Base-by-base conservation (phyloP, 2,797 vertebrate genomes). In the Leuciscus waleckii region DNA sequence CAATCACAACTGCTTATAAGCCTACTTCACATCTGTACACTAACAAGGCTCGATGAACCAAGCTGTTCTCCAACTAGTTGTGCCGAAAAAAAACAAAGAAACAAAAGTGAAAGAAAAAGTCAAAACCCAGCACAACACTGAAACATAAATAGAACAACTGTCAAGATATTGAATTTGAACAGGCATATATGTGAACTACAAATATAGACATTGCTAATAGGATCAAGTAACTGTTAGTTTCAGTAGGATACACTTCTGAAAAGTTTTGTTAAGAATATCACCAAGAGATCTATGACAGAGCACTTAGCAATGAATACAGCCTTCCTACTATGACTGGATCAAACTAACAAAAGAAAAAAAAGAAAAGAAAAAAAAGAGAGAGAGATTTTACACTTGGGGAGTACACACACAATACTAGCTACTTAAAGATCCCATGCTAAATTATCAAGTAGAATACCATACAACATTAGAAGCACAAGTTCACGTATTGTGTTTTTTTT, bases 111-210 rank as follows among this genome's bases (percentile, higher is more conserved):
- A 71, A 85, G 32, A 81, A 79, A 88, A 91, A 74, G 78, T 79
- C 51, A 51, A 94, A 95, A 94, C 93, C 91, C 95, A 96, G 95
- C 96, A 98, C 96, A 87, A 97, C 96, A 97, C 96, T 97, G 95
- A 97, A 96, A 99, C 97, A 97, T 95, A 96, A 95, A 95, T 93
- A 95, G 94, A 95, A 93, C 93, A 94, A 93, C 91, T 93, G 94
- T 94, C 93, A 95, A 95, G 93, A 96, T 96, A 95, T 95, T 94
- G 93, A 95, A 93, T 95, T 95, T 90, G 92, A 96, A 96, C 95
- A 96, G 95, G 95, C 95, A 96, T 96, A 96, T 95, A 96, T 95
- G 94, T 95, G 94, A 95, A 94, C 94, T 96, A 96, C 95, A 95
- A 95, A 95, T 94, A 95, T 93, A 95, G 94, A 95, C 92, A 89